Evolutionary conservation across 2,113 vertebrate genomes (phyloP).

Genomic region (Seriola quinqueradiata): DNA sequence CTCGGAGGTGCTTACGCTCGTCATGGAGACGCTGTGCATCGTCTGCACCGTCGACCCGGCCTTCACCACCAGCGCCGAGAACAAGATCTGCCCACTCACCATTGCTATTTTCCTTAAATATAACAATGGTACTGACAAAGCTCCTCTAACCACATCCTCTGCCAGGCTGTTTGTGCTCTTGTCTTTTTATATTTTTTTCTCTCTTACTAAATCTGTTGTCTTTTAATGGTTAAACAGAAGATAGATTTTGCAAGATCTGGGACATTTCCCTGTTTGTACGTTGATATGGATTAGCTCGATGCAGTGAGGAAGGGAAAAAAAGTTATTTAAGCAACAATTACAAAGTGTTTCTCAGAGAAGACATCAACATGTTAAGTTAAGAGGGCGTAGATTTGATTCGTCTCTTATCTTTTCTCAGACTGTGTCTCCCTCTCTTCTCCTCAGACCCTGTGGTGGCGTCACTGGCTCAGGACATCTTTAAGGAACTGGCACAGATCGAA

Average conservation of each 20-base stretch:
- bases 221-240: background rate
- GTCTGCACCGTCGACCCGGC: slow-evolving; percentile 94
- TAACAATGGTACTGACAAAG: slow-evolving; percentile 89
- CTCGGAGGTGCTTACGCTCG: slow-evolving; percentile 96
- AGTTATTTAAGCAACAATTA: background rate
- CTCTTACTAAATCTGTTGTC: background rate
- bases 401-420: background rate
- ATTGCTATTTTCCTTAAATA: slow-evolving; percentile 98
- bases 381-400: background rate
- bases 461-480: slow-evolving; percentile 98
- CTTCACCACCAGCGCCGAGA: slow-evolving; percentile 95
- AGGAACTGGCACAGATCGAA: slow-evolving; percentile 97
- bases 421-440: slow-evolving; percentile 22
- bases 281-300: background rate
- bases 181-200: background rate
- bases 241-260: background rate
- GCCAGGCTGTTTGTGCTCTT: background rate
- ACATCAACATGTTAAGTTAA: background rate
- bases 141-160: background rate
- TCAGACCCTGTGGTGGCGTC: slow-evolving; percentile 98
- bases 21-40: slow-evolving; percentile 98
- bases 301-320: background rate
- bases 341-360: slow-evolving; percentile 11
- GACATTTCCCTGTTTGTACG: background rate
- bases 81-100: slow-evolving; percentile 98